These are phyloP conservation scores for Ariopsis seemanni DNA, from an alignment of 2,113 vertebrate genomes.

Conservation along the genomic window DNA sequence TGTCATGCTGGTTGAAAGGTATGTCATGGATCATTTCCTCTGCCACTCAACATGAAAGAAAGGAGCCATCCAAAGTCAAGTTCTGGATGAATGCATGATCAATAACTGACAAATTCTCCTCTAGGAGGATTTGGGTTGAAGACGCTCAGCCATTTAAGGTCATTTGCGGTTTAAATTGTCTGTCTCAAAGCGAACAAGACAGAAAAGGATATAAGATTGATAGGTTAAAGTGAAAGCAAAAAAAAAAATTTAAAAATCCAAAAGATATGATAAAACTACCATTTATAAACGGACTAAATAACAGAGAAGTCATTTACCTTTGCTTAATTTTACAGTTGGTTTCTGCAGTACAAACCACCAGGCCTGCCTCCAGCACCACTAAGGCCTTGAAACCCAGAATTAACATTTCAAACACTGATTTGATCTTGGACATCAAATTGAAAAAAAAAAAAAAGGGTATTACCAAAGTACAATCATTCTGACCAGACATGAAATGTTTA, in stretches of 20 bases:
- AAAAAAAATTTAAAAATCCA: background rate
- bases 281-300: no score
- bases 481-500: background rate
- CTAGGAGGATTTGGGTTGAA: background rate
- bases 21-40: background rate
- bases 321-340: background rate
- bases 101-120: background rate
- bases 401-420: background rate
- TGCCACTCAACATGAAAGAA: background rate
- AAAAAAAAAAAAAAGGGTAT: background rate
- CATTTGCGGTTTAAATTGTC: background rate
- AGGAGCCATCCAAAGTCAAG: background rate
- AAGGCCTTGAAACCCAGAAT: background rate
- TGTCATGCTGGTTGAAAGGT: background rate
- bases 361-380: background rate
- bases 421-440: constrained; percentile 1
- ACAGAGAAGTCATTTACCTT: background rate
- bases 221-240: background rate
- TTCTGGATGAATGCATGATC: background rate
- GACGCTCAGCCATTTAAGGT: background rate
- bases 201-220: background rate
- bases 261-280: background rate
- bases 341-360: background rate
- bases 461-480: background rate
- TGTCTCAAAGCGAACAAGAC: background rate